Base-by-base conservation (phyloP, 2,113 vertebrate genomes). In the Chaetodon auriga region DNA sequence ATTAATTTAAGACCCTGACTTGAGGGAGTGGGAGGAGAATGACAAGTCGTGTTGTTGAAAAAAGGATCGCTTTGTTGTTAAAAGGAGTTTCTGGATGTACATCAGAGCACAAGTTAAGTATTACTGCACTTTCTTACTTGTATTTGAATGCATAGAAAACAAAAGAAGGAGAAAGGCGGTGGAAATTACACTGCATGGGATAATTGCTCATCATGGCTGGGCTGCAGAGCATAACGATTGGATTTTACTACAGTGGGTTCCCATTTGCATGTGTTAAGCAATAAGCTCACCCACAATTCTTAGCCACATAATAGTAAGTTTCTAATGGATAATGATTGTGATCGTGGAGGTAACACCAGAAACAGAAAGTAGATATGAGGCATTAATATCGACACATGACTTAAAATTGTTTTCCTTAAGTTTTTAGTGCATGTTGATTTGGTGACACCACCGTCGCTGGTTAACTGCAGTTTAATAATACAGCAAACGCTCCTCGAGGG, bases 241-340 rank as follows among this genome's bases (percentile, higher is more conserved):
- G 18, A 78, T 87, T 83, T 82, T 68, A 70, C 84, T 66, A 43
- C 82, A 70, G 74, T 5, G 64, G 51, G 65, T 77, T 84, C 65
- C 75, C 55, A 90, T 87, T 90, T 91, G 86, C 84, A 90, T 81
- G 73, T 82, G 74, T 69, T 80, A 80, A 86, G 61, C 35, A 85
- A 75, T 23, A 25, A 57, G 81, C 41, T 78, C 76, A 63, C 60
- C 68, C 71, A 66, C 23, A 76, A 43, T 81, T 71, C 71, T 68
- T 62, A 57, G 75, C 46, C 76, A 72, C 66, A 82, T 79, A 70
- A 81, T 75, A 66, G 48, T 51, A 38, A 76, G 68, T 79, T 43
- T 19, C 41, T 15, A 2, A 58, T 86, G 71, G 88, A 91, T 83
- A 89, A 88, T 87, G 57, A 71, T 80, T 85, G 65, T 63, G 65